Evolutionary conservation across 2,797 vertebrate genomes (phyloP), one percentile per base, ranked within the genome.

Genomic region (Sternotherus odoratus): DNA sequence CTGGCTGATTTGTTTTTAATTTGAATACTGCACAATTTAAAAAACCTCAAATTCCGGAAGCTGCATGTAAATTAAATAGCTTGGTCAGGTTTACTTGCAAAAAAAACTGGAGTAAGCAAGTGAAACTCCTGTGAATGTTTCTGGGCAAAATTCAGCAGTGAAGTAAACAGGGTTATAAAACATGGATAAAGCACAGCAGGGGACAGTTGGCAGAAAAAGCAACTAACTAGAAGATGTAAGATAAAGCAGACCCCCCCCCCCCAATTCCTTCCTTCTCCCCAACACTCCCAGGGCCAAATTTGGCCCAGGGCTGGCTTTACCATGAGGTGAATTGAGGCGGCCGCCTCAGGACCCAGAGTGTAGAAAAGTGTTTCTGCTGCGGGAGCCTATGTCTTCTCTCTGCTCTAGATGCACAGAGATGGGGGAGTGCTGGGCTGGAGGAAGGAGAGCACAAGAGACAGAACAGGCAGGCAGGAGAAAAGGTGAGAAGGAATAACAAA

Each of bases 1-100:
- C 21, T 66, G 79, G 88, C 83, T 46, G 28, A 95, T 96, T 94
- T 95, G 94, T 10, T 95, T 97, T 92, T 88, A 53, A 93, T 98
- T 97, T 97, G 95, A 95, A 95, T 97, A 94, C 77, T 83, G 95
- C 83, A 87, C 92, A 94, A 89, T 92, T 95, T 88, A 93, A 92
- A 95, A 93, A 84, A 84, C 78, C 80, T 66, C 91, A 80, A 2
- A 89, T 96, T 88, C 89, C 80, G 93, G 75, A 85, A 96, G 88
- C 87, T 97, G 96, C 66, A 96, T 95, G 96, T 89, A 98, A 97
- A 97, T 97, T 17, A 80, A 82, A 72, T 51, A 66, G 50, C 83
- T 86, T 90, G 83, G 84, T 92, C 87, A 89, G 28, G 74, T 85
- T 87, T 78, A 48, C 50, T 75, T 56, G 56, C 72, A 60, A 90